Base-by-base conservation (phyloP, 2,888 invertebrate species). In the Drosophila testacea region DNA sequence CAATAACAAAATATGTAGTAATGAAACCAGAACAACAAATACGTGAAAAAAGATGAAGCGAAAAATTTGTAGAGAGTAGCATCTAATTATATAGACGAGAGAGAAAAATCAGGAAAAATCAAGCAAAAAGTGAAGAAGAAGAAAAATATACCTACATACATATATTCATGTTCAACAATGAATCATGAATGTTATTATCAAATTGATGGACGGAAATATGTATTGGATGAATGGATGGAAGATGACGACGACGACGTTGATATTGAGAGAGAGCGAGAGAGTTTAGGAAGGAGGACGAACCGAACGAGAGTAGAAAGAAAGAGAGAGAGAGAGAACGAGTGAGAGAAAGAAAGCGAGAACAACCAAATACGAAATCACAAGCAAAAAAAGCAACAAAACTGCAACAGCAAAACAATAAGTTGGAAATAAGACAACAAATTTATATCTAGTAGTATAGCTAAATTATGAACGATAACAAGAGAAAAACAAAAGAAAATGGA, bases 331-430 rank as follows among this genome's bases (percentile, higher is more conserved):
- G 41, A 9, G 10, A 36, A 27, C 7, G 27, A 46, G 41, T 32
- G n/a, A 30, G 48, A 27, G 52, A 30, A 30, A 36, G 47, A 60
- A 30, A 36, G 47, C 50, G 51, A 51, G 51, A 51, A 55, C 66
- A 83, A 83, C 83, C 85, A 83, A 83, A 85, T 76, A 78, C 66
- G 70, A 80, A 75, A 73, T 66, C 65, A 68, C 61, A 73, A 79
- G 48, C 55, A 52, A 63, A 41, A 51, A 66, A 47, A 65, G 48
- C 48, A 73, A 73, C 52, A 77, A 70, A 76, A 73, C 59, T 81
- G 84, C 61, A 83, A 84, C 68, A 50, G 73, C 72, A 81, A 82
- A 85, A 85, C 85, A 83, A 83, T 85, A 83, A 85, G 83, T 83
- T 82, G 83, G 42, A 83, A 83, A 79, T 77, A 83, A 79, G 79